These are phyloP conservation scores for Antennarius maculatus DNA, from an alignment of 2,797 vertebrate species.

Conservation along the genomic window DNA sequence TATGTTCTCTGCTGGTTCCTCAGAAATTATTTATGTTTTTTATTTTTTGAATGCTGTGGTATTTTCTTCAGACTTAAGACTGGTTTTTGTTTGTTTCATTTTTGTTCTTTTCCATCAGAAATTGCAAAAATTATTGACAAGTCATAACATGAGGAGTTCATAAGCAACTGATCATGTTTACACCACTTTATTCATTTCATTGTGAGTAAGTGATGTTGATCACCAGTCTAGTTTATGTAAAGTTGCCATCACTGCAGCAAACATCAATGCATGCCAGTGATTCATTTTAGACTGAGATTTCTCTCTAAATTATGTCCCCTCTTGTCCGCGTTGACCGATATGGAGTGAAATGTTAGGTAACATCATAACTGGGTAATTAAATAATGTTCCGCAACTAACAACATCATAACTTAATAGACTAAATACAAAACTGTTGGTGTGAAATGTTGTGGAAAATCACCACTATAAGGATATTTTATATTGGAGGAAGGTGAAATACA, in stretches of 20 bases:
- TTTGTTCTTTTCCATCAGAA: background rate
- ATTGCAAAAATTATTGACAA: background rate
- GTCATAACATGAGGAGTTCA: no score
- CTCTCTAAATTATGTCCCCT: constrained; percentile 4
- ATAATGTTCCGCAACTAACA: no score
- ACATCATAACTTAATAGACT: no score
- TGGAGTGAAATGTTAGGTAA: no score
- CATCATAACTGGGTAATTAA: no score
- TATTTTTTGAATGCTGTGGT: background rate
- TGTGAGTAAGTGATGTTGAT: no score
- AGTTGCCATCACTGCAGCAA: background rate
- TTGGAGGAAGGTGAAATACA: no score
- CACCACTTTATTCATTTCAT: no score
- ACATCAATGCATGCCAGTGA: background rate
- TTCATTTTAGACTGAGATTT: background rate
- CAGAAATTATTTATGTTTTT: background rate
- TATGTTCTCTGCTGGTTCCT: constrained; percentile 12
- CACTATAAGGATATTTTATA: no score
- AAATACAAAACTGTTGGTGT: no score
- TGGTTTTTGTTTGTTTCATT: background rate
- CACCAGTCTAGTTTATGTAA: background rate
- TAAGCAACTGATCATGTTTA: no score
- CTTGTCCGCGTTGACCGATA: background rate
- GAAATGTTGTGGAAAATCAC: no score
- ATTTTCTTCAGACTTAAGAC: background rate